A percentile compares a stretch with the other conserved stretches of the same genome.
Conservation (phyloP, 92 coral and sea anemone species). For the Meandrina meandrites region DNA sequence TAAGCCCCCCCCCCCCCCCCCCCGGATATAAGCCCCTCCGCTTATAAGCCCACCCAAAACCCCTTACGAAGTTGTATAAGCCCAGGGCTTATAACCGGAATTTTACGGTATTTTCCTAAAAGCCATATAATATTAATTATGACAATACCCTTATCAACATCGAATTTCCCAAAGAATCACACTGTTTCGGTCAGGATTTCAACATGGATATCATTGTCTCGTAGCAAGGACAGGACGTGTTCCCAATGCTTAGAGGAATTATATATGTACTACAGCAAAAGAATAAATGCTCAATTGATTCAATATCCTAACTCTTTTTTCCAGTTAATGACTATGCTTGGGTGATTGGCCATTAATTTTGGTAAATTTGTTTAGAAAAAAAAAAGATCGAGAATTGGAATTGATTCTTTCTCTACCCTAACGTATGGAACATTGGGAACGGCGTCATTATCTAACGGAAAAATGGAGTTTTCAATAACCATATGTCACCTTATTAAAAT, state of each 20-base stretch:
- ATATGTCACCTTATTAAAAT: background rate
- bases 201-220: background rate
- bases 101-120: no score
- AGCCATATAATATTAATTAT: no score
- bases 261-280: background rate
- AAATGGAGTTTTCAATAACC: no score
- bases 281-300: constrained; percentile 11
- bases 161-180: constrained; percentile 15
- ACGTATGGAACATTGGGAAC: background rate
- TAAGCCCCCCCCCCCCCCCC: no score
- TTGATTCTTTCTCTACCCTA: no score
- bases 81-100: no score
- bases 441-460: background rate
- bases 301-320: constrained; percentile 3
- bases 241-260: constrained; percentile 3
- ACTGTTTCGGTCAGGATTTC: background rate
- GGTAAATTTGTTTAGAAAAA: no score
- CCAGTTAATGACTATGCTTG: background rate
- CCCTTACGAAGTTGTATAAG: no score
- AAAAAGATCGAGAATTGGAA: no score
- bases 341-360: background rate
- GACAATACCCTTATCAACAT: background rate
- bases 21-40: no score
- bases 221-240: constrained; percentile 7
- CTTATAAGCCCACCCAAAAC: no score